Percentiles rank a stretch among this genome's conserved stretches.
These are phyloP conservation scores for Chrysemys picta DNA, from an alignment of 2,113 vertebrate species.

Conservation along the genomic window DNA sequence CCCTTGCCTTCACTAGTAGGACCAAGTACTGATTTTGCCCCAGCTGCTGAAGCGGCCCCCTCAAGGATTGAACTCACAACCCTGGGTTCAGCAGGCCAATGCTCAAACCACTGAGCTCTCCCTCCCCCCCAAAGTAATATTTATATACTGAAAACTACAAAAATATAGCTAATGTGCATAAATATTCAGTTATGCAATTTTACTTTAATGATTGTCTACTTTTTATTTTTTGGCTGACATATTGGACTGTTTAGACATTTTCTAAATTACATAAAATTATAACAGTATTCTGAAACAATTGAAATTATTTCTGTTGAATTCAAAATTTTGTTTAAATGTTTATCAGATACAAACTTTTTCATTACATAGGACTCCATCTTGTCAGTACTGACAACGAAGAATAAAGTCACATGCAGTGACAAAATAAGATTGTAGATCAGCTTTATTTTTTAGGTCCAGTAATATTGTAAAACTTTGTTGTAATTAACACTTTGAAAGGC, in stretches of 20 bases:
- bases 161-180: neutral
- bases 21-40: too few relatives aligned
- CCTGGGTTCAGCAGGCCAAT: too few relatives aligned
- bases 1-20: too few relatives aligned
- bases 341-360: neutral
- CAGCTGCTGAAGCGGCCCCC: too few relatives aligned
- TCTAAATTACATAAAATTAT: neutral
- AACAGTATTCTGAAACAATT: neutral
- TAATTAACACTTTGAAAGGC: slow-evolving; percentile 60
- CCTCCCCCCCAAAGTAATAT: neutral
- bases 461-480: slow-evolving; percentile 58
- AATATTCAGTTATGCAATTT: neutral
- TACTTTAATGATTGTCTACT: neutral
- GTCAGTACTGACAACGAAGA: neutral
- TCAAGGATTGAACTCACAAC: too few relatives aligned
- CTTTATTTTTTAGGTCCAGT: slow-evolving; percentile 39
- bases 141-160: neutral
- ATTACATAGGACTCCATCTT: neutral
- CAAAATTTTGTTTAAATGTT: neutral
- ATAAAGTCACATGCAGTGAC: neutral
- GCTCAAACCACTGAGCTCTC: too few relatives aligned
- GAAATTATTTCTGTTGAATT: neutral
- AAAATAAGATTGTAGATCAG: neutral
- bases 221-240: neutral
- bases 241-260: neutral